These are phyloP conservation scores for Drosophila punjabiensis DNA, from an alignment of 1,140 invertebrate species.

Conservation along the genomic window DNA sequence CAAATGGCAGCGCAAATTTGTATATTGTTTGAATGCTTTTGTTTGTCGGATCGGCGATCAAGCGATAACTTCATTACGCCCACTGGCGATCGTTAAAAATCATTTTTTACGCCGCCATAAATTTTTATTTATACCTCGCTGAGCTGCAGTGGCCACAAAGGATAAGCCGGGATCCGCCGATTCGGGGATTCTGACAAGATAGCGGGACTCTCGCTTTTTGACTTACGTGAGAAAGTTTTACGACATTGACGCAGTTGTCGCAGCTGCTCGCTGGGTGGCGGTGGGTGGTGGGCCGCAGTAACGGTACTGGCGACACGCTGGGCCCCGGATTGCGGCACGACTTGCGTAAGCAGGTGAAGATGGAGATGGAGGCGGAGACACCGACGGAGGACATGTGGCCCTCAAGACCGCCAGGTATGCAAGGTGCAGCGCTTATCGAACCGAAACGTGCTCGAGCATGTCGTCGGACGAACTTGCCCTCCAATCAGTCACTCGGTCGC, in stretches of 20 bases:
- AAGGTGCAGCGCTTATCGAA: conserved; percentile 49
- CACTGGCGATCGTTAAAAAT: conserved; percentile 36
- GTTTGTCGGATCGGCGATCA: conserved; percentile 34
- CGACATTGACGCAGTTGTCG: conserved; percentile 68
- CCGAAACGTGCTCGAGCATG: conserved; percentile 65
- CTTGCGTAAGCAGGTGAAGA: conserved; percentile 67
- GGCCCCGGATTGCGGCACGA: conserved; percentile 45
- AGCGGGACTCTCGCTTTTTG: conserved; percentile 58
- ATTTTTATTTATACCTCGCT: conserved; percentile 43
- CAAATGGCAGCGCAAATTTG: conserved; percentile 11
- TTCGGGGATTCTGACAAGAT: conserved; percentile 35
- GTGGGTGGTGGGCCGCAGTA: conserved; percentile 38
- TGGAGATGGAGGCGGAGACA: conserved; percentile 6
- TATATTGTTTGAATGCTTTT: conserved; percentile 43
- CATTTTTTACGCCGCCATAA: conserved; percentile 48
- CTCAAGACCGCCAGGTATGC: conserved; percentile 26
- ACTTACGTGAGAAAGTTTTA: conserved; percentile 81
- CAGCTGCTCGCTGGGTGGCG: conserved; percentile 37
- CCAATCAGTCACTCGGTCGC: conserved; percentile 28
- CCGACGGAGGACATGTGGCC: conserved; percentile 25
- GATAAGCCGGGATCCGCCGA: conserved; percentile 42
- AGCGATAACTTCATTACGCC: conserved; percentile 46
- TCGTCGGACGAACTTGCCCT: conserved; percentile 40
- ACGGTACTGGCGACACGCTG: conserved; percentile 72
- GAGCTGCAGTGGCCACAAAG: conserved; percentile 22